Evolutionary conservation across 2,888 invertebrate genomes (phyloP), one percentile per base, ranked within the genome.

Genomic region (Hoplodrina ambigua): DNA sequence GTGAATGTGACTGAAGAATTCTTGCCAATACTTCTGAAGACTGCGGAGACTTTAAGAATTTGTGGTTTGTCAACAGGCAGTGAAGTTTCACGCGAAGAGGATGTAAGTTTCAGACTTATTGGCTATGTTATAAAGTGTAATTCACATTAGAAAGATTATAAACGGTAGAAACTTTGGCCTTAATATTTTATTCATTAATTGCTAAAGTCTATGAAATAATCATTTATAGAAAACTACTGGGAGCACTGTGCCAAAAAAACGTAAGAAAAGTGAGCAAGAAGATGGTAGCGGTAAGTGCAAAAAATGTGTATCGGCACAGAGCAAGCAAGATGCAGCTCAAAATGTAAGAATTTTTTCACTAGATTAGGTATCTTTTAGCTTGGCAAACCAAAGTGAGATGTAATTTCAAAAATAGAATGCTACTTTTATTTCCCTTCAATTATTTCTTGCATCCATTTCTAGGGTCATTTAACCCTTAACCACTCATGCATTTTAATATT

Each of bases 1-100:
- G 97, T 97, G 25, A 97, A 97, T 92, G 97, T 97, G 58, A 97
- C 97, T 58, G 97, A 97, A 86, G 97, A 97, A 84, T 97, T 97
- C 87, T 92, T 97, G 80, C 96, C 97, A 54, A 96, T 97, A 68
- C 92, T 97, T 61, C 89, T 97, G 72, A 97, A 97, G 89, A 97
- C 97, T 50, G 97, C 97, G 0, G 97, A 97, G 87, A 96, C 97
- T 8, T 90, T 97, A 68, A 97, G 97, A 89, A 97, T 97, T 75
- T 96, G 97, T 88, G 97, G 97, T 4, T 91, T 97, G 54, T 97
- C 97, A 1, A 97, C 97, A 63, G 97, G 96, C 1, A 96, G 91
- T 85, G 94, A 94, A 44, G 80, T 82, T 56, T 86, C 82, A 3
- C 92, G 93, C 25, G 96, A 96, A 55, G 96, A 96, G 11, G 94